Base-by-base conservation (phyloP, 2,888 invertebrate species). In the Linyphia triangularis region DNA sequence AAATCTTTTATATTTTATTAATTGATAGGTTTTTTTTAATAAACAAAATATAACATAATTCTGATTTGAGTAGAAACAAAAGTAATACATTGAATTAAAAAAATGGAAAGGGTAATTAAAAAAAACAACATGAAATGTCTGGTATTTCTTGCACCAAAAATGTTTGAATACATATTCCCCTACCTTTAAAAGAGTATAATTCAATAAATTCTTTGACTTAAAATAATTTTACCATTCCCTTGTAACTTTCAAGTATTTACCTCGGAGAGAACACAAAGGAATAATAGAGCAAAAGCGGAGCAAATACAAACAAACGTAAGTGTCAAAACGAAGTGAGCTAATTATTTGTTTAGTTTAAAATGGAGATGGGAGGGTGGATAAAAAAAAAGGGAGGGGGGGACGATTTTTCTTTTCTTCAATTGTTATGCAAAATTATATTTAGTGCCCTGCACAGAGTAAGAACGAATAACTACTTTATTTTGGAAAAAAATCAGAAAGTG, bases 361-460 rank as follows among this genome's bases (percentile, higher is more conserved):
- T 10, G 57, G 16, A 51, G 22, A 7, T 28, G 22, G 69, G 19
- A 30, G 69, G 24, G 69, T n/a, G 59, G n/a, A 57, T 19, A 9
- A 19, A 51, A 51, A 51, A 57, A 73, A 51, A 51, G 5, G n/a
- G 16, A 5, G 51, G 5, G n/a, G n/a, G n/a, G 16, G 16, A 51
- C 13, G 5, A 16, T 51, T 51, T 69, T 22, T 9, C 33, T 67
- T 67, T 30, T n/a, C n/a, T n/a, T n/a, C n/a, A n/a, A n/a, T n/a
- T 33, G 22, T 16, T 69, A 69, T 40, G 43, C 70, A 13, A 70
- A 70, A 1, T 70, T 70, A 43, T 43, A 70, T 70, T 70, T 28
- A 70, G 70, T 70, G 51, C 43, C 24, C 5, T 26, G 26, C 16
- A n/a, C 51, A 9, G 7, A n/a, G 19, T 43, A 51, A 51, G 9